phyloP scores from a whole-genome alignment of 1,140 invertebrate genomes.

The Drosophila teissieri region DNA sequence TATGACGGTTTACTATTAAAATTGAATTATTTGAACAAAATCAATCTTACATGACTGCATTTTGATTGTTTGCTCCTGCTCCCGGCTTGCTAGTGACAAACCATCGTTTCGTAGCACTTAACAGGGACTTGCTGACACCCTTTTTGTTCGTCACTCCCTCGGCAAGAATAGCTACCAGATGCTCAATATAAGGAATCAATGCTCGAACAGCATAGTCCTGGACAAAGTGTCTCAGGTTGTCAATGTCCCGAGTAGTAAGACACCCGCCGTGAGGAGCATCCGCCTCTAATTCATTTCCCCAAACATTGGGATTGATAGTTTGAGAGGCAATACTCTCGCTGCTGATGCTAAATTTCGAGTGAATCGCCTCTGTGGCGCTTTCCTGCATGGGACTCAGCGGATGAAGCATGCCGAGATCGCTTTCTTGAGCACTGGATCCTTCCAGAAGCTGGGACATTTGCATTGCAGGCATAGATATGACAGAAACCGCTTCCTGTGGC shows the following conservation, averaged over 20 bases:
- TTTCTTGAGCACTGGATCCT: conserved; percentile 54
- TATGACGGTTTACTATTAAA: neutral
- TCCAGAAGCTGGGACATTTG: conserved; percentile 73
- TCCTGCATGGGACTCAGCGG: conserved; percentile 87
- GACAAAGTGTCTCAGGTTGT: conserved; percentile 93
- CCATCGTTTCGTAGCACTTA: conserved; percentile 97
- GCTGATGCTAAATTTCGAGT: conserved; percentile 86
- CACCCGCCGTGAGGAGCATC: conserved; percentile 89
- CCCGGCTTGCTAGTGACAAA: conserved; percentile 95
- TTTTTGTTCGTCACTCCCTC: conserved; percentile 95
- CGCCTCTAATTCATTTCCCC: conserved; percentile 86
- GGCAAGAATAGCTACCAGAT: conserved; percentile 92
- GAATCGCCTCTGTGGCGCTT: conserved; percentile 78
- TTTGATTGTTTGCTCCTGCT: conserved; percentile 88
- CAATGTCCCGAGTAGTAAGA: conserved; percentile 92
- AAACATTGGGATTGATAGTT: conserved; percentile 86
- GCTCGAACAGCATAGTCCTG: conserved; percentile 95
- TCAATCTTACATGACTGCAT: conserved; percentile 91
- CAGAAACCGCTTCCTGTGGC: conserved; percentile 86
- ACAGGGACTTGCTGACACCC: conserved; percentile 94
- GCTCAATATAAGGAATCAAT: conserved; percentile 95
- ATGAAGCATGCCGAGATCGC: conserved; percentile 85
- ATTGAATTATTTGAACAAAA: neutral
- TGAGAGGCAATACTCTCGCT: conserved; percentile 86
- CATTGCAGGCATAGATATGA: conserved; percentile 86